Percentiles rank a stretch among this genome's conserved stretches.
These are phyloP conservation scores for Homalodisca vitripennis DNA, from an alignment of 1,140 invertebrate species.

Conservation along the genomic window DNA sequence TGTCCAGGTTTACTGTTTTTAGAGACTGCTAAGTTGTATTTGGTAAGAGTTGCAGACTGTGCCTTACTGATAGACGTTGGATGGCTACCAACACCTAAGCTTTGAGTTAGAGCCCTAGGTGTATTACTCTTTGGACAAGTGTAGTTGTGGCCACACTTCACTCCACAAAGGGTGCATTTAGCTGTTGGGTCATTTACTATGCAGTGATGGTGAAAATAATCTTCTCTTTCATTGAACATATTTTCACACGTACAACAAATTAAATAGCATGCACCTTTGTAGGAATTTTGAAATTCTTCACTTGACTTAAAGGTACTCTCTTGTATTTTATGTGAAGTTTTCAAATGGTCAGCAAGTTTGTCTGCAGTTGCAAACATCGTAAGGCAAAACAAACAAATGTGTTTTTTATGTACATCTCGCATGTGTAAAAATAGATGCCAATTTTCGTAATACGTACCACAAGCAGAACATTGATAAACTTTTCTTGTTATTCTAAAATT, in stretches of 20 bases:
- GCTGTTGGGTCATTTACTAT: no score
- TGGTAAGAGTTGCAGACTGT: no score
- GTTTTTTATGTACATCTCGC: constrained; percentile 71
- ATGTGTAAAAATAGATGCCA: constrained; percentile 82
- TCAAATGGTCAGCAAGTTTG: constrained; percentile 69
- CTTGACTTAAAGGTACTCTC: constrained; percentile 61
- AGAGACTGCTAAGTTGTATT: no score
- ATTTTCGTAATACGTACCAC: constrained; percentile 76
- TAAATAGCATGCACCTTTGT: constrained; percentile 66
- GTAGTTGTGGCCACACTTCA: no score
- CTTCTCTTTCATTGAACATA: constrained; percentile 66
- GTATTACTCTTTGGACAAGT: no score
- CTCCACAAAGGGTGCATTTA: no score
- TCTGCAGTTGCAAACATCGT: constrained; percentile 77
- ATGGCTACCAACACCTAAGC: no score
- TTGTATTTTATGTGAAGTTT: constrained; percentile 69
- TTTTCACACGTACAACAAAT: constrained; percentile 77
- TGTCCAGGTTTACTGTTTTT: no score
- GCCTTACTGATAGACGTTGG: constrained; percentile 8
- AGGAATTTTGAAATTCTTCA: constrained; percentile 62
- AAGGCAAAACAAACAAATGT: constrained; percentile 75
- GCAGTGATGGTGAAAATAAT: constrained; percentile 70
- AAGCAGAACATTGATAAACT: constrained; percentile 74
- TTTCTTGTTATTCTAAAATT: constrained; percentile 67
- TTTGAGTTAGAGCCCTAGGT: no score